A percentile compares a stretch with the other conserved stretches of the same genome.
These are phyloP conservation scores for Muscidifurax raptorellus DNA, from an alignment of 1,140 invertebrate genomes.

Conservation along the genomic window DNA sequence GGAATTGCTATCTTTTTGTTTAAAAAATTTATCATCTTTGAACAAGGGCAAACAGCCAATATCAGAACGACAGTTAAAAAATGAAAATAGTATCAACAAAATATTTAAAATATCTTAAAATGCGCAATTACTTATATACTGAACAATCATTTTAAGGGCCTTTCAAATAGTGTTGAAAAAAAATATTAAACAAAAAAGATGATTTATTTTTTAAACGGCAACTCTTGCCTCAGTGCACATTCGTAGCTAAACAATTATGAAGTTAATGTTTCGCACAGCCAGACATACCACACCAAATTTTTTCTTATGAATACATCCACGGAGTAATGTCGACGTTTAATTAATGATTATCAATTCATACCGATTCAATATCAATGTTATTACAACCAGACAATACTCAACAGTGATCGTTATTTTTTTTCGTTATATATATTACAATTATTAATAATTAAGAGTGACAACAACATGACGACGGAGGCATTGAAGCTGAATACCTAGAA, in stretches of 20 bases:
- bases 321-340: conserved; percentile 73
- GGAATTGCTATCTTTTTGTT: conserved; percentile 46
- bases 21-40: conserved; percentile 42
- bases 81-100: background rate
- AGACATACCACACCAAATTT: conserved; percentile 63
- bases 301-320: conserved; percentile 71
- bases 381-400: conserved; percentile 77
- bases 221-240: background rate
- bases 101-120: conserved; percentile 1
- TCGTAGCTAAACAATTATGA: conserved; percentile 41
- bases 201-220: conserved; percentile 40
- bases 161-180: background rate
- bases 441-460: conserved; percentile 76
- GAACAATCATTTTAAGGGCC: background rate
- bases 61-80: background rate
- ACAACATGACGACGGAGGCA: conserved; percentile 76
- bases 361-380: conserved; percentile 76
- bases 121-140: conserved; percentile 9
- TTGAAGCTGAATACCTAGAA: conserved; percentile 69
- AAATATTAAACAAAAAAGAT: background rate
- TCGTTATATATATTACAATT: conserved; percentile 74
- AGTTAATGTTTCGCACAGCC: conserved; percentile 55
- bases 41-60: background rate
- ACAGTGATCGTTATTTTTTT: conserved; percentile 77
- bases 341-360: conserved; percentile 77